Evolutionary conservation across 2,113 vertebrate species (phyloP).

Genomic region (Columba janthina): DNA sequence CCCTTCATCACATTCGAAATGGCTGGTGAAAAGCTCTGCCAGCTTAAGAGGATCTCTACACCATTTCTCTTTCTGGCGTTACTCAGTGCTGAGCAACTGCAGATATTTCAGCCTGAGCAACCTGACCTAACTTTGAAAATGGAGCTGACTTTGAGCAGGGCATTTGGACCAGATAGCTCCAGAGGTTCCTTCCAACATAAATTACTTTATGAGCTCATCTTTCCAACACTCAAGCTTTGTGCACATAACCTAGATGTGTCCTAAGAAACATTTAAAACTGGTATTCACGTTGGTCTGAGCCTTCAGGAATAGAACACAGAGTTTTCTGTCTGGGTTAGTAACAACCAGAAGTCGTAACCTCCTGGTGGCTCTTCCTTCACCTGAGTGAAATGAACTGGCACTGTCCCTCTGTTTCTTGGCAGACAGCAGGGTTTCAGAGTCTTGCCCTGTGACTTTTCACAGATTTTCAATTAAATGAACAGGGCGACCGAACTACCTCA

Average conservation of each 20-base stretch:
- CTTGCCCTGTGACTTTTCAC: background rate
- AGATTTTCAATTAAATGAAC: background rate
- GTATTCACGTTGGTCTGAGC: background rate
- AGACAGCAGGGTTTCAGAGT: background rate
- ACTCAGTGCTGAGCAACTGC: background rate
- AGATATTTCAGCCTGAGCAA: background rate
- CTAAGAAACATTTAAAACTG: background rate
- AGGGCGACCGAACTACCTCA: background rate
- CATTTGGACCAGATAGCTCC: background rate
- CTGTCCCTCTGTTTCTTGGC: background rate
- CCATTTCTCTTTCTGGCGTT: background rate
- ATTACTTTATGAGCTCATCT: background rate
- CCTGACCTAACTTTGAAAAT: background rate
- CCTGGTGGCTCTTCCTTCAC: background rate
- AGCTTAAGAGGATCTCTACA: background rate
- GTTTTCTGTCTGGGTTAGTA: background rate
- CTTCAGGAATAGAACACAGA: background rate
- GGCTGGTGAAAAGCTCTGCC: background rate
- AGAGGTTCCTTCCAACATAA: background rate
- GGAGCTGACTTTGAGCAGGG: background rate
- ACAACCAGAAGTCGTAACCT: background rate
- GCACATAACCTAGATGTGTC: background rate
- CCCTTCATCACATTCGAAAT: background rate
- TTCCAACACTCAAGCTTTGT: background rate
- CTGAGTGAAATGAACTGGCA: background rate